phyloP scores from a whole-genome alignment of 2,888 invertebrate genomes.

The Nesidiocoris tenuis region DNA sequence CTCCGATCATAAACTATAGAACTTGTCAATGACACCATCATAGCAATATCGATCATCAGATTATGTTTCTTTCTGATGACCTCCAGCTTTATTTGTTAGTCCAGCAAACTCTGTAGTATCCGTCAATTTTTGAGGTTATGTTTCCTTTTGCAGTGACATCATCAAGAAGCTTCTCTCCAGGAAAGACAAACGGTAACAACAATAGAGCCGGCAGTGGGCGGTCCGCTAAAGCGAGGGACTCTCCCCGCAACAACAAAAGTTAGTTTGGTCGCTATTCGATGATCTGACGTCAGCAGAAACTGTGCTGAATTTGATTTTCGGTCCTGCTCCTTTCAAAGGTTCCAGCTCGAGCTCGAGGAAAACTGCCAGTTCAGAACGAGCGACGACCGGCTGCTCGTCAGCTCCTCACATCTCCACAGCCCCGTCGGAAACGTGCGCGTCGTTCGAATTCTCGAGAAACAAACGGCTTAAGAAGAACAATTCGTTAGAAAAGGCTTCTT shows the following conservation, averaged over 20 bases:
- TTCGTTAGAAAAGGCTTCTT: slow-evolving; percentile 30
- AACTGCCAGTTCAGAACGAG: slow-evolving; percentile 47
- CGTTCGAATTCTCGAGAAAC: slow-evolving; percentile 61
- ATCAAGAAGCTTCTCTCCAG: slow-evolving; percentile 52
- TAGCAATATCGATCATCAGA: too few relatives aligned
- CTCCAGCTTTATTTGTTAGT: too few relatives aligned
- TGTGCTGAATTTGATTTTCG: neutral
- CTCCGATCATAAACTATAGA: too few relatives aligned
- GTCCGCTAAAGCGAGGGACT: slow-evolving; percentile 48
- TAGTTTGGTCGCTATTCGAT: too few relatives aligned
- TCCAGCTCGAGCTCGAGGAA: slow-evolving; percentile 49
- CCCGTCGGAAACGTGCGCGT: slow-evolving; percentile 63
- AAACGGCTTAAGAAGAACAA: slow-evolving; percentile 52
- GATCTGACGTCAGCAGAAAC: too few relatives aligned
- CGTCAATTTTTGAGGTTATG: too few relatives aligned
- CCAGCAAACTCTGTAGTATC: too few relatives aligned
- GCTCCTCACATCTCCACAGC: slow-evolving; percentile 56
- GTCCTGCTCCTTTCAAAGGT: slow-evolving; percentile 22
- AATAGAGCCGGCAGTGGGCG: slow-evolving; percentile 49
- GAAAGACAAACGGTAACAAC: slow-evolving; percentile 49
- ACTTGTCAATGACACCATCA: too few relatives aligned
- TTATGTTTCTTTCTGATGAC: too few relatives aligned
- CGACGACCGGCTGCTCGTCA: slow-evolving; percentile 19
- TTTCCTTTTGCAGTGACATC: slow-evolving; percentile 49
- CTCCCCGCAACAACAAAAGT: slow-evolving; percentile 47